Base-by-base conservation (phyloP, 2,797 vertebrate species). In the Ctenosaura bakeri region DNA sequence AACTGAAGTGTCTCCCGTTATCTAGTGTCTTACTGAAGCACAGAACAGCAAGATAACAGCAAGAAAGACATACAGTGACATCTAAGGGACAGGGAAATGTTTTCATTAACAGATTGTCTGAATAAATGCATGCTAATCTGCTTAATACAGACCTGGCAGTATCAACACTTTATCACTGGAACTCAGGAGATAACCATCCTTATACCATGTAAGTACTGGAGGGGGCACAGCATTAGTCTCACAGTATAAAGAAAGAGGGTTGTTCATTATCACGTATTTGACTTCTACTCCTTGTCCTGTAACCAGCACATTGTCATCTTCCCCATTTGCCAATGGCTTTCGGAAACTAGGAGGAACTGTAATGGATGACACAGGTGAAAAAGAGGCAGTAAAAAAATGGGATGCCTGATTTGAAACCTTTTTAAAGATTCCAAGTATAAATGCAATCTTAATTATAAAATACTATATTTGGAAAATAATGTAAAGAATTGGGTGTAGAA, bases 161-260 rank as follows among this genome's bases (percentile, higher is more conserved):
- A 99, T 97, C 56, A 99, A 94, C 13, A 98, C 97, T 96, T 97
- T 98, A 85, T 98, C 98, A 88, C 93, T 99, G 5, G 98, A 99
- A 54, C 96, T 97, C 94, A 99, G 91, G 18, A 95, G 94, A 0
- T 91, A 96, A 35, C 98, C 98, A n/a, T 99, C 98, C 95, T 98
- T 99, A 96, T 98, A 99, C 99, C 99, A 99, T 0, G 98, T 99
- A 80, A 99, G 98, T 1, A 98, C 98, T 0, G 99, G 99, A 59
- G 99, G 98, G 0, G 99, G 99, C 6, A 99, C 98, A 6, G 99
- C 99, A 0, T 98, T 99, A 89, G 98, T 98, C 95, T 99, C 99
- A 86, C 99, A 99, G 93, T 98, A 98, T 76, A 99, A 97, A n/a
- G 98, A 99, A 64, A 99, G 94, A 29, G 98, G 98, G 85, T 98